Evolutionary conservation across 2,797 vertebrate species (phyloP), one percentile per base, ranked within the genome.

Genomic region (Hippopotamyrus pictus): DNA sequence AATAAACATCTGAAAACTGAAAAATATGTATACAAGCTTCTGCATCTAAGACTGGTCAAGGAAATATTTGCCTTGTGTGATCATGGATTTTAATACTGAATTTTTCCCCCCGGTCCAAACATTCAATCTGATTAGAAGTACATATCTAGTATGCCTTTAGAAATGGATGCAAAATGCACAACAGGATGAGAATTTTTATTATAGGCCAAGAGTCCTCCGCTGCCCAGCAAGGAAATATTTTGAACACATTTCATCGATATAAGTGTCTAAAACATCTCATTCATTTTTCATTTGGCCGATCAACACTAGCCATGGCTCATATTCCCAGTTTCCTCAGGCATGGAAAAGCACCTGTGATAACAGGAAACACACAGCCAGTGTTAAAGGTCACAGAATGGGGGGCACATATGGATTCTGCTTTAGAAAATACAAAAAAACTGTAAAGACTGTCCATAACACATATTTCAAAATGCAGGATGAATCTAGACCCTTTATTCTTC

Each of bases 231-330:
- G 41, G 44, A 84, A 29, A 84, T 50, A 51, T 50, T 11, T n/a
- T 4, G 7, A 46, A n/a, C 4, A 22, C 3, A 50, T 3, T 11
- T 84, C 44, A 25, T 84, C 79, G 5, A 50, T 22, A 48, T 12
- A 22, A 22, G 79, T 50, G 44, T 84, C 44, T 84, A 50, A 84
- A 84, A 84, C 41, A 50, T 50, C 44, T 84, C 44, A 11, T 84
- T 84, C 79, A 84, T 84, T 84, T 84, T 84, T 84, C 79, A 84
- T 84, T n/a, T 48, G 79, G 46, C 5, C 8, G 46, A 46, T 84
- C 44, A 3, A 22, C 44, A 22, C 79, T 84, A 14, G 33, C n/a
- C 3, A 22, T 12, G 79, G 46, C 44, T 84, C 79, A 84, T 22
- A 84, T 84, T 84, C 3, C 44, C 79, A 84, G 44, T 84, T 12